phyloP scores from a whole-genome alignment of 2,797 vertebrate genomes.

The Sternotherus odoratus region DNA sequence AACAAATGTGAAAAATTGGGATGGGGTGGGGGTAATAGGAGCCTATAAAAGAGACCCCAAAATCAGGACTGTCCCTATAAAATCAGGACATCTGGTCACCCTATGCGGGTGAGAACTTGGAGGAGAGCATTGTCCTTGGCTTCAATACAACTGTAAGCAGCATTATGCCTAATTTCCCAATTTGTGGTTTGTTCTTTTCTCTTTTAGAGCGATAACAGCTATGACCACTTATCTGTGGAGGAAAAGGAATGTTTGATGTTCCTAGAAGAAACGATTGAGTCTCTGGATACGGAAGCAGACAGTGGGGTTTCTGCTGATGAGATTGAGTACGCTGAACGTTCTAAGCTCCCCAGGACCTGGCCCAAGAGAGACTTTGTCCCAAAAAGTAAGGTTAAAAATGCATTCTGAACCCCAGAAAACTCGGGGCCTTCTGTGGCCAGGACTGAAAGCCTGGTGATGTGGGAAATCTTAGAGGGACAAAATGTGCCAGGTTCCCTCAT shows the following conservation, averaged over 20 bases:
- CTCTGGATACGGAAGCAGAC: conserved; percentile 89
- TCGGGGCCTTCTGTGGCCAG: not conserved
- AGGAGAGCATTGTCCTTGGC: not conserved
- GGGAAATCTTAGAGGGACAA: not conserved
- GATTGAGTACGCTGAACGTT: conserved; percentile 37
- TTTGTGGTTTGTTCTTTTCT: not conserved
- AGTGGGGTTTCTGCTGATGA: conserved; percentile 87
- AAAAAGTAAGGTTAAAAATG: conserved; percentile 64
- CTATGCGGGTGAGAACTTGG: not conserved
- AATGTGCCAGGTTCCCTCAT: rapidly evolving
- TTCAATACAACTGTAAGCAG: not conserved
- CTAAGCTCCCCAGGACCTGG: not conserved
- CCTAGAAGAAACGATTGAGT: conserved; percentile 94
- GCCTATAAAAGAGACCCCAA: no score
- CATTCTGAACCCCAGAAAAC: not conserved
- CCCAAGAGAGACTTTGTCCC: conserved; percentile 59
- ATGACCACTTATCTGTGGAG: conserved; percentile 92
- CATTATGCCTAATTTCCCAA: rapidly evolving
- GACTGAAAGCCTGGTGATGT: rapidly evolving
- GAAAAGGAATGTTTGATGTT: conserved; percentile 95
- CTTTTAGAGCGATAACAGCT: conserved; percentile 88
- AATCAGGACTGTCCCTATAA: no score
- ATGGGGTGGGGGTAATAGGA: no score
- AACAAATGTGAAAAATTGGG: no score
- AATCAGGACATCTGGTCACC: no score